These are phyloP conservation scores for Chrysemys picta DNA, from an alignment of 2,113 vertebrate species.

Conservation along the genomic window DNA sequence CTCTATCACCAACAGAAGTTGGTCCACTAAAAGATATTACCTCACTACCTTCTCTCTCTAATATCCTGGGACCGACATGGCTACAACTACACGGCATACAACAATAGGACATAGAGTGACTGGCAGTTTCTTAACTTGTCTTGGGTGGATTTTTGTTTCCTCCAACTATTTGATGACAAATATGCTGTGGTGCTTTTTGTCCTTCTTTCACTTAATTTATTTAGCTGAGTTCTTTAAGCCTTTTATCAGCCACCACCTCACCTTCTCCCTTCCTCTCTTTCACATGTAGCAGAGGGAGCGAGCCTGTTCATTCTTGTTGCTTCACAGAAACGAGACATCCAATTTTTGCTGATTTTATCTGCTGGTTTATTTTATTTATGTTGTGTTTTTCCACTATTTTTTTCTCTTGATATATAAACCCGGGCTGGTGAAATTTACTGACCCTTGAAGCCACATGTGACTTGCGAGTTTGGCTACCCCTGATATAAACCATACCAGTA, in stretches of 20 bases:
- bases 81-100: neutral
- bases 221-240: neutral
- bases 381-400: slow-evolving; percentile 19
- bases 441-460: no score
- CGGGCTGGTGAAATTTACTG: no score
- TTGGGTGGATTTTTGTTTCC: neutral
- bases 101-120: neutral
- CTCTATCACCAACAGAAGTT: neutral
- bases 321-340: neutral
- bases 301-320: neutral
- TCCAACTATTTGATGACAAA: neutral
- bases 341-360: neutral
- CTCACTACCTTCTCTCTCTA: neutral
- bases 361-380: slow-evolving; percentile 2
- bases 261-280: neutral
- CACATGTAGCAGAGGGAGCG: neutral
- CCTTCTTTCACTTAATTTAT: neutral
- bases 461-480: no score
- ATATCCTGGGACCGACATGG: neutral
- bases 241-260: neutral
- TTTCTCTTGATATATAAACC: slow-evolving; percentile 28
- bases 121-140: neutral
- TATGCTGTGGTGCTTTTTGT: accelerated
- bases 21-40: neutral
- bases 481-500: slow-evolving; percentile 20